phyloP scores from a whole-genome alignment of 2,113 vertebrate species.

The Salvelinus alpinus region DNA sequence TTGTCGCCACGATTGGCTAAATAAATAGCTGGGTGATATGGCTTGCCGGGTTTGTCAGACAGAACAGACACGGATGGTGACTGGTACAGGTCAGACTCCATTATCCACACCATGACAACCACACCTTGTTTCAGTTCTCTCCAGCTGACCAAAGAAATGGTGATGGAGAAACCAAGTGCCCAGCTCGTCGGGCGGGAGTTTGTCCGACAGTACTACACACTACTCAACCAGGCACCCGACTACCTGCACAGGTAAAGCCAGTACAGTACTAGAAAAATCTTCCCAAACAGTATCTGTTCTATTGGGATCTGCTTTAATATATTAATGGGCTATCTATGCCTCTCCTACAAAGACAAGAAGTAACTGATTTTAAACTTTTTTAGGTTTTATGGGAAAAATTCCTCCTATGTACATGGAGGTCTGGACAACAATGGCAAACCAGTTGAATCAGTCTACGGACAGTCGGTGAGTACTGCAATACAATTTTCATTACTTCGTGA shows the following conservation, averaged over 20 bases:
- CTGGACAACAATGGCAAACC: conserved; percentile 94
- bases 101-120: not conserved
- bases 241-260: conserved; percentile 89
- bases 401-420: conserved; percentile 96
- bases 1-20: not conserved
- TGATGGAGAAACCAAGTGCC: conserved; percentile 99
- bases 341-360: not conserved
- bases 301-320: not conserved
- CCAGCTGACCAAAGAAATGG: conserved; percentile 99
- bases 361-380: not conserved
- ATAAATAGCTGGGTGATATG: no score
- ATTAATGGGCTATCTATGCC: not conserved
- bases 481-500: not conserved
- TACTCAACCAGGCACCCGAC: conserved; percentile 96
- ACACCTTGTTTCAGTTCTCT: conserved; percentile 57
- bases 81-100: not conserved
- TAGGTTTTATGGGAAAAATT: conserved; percentile 98
- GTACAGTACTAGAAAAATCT: fast-evolving
- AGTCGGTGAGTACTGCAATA: conserved; percentile 79
- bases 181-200: conserved; percentile 99
- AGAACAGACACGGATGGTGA: not conserved
- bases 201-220: conserved; percentile 98
- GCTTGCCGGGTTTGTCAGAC: not conserved
- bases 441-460: conserved; percentile 92
- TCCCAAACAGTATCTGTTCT: not conserved